phyloP scores from a whole-genome alignment of 2,797 vertebrate genomes.

The Monodelphis domestica region DNA sequence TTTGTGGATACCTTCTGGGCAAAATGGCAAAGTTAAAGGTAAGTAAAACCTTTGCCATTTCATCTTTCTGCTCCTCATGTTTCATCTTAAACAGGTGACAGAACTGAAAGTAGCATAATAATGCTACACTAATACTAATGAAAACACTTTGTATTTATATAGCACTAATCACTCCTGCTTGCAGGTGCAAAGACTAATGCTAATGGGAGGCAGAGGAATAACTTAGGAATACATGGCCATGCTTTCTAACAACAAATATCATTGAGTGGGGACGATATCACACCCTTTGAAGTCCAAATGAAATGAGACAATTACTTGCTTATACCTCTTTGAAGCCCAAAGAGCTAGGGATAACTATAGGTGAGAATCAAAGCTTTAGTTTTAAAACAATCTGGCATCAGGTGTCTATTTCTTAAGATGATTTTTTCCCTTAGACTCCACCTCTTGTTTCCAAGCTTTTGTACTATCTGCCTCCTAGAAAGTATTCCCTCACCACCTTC shows the following conservation, averaged over 20 bases:
- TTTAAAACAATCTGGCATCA: slow-evolving; percentile 19
- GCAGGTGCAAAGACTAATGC: slow-evolving; percentile 69
- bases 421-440: not conserved
- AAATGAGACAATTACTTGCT: not conserved
- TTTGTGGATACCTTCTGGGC: not conserved
- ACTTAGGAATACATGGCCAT: slow-evolving; percentile 44
- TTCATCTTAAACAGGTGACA: slow-evolving; percentile 44
- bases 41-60: slow-evolving; percentile 2
- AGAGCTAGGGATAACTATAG: slow-evolving; percentile 25
- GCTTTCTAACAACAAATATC: slow-evolving; percentile 35
- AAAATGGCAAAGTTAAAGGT: slow-evolving; percentile 5
- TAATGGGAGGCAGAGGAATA: slow-evolving; percentile 61
- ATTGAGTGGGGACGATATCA: not conserved
- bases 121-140: slow-evolving; percentile 41
- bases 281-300: not conserved
- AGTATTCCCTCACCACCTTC: not conserved
- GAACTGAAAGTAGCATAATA: slow-evolving; percentile 41
- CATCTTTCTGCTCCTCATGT: slow-evolving; percentile 10
- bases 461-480: not conserved
- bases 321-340: slow-evolving; percentile 23
- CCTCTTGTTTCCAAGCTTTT: not conserved
- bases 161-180: slow-evolving; percentile 63
- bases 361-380: slow-evolving; percentile 6
- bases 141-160: slow-evolving; percentile 56
- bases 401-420: not conserved